Base-by-base conservation (phyloP, 2,797 vertebrate species). In the Eulemur rubriventer region DNA sequence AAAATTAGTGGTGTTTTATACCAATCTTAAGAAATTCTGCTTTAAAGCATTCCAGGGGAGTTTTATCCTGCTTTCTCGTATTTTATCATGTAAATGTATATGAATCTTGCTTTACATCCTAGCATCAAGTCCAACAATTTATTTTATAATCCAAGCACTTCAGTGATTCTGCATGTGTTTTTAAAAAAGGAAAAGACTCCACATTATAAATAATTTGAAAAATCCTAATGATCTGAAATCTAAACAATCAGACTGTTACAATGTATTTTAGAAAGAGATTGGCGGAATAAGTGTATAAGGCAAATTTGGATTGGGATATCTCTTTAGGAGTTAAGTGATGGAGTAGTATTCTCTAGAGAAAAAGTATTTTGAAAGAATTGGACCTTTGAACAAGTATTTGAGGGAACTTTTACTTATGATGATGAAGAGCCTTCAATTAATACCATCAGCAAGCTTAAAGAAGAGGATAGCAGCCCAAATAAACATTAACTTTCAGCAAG, bases 291-390 rank as follows among this genome's bases (percentile, higher is more conserved):
- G 7, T 26, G 0, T 63, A 55, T 52, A 69, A 85, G 33, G 41
- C 22, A 93, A 80, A 48, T 52, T 28, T 72, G 6, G 61, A 78
- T 12, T 48, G 41, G 35, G 7, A 4, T 6, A 30, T 69, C 12
- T 82, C 30, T 61, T 82, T 61, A 85, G 70, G n/a, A 57, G 7
- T 73, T 48, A 43, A 16, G 7, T 30, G 13, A 84, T 1, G 55
- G 9, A 59, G 9, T n/a, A 52, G 55, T 30, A 61, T 9, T 79
- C 69, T 78, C 33, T 81, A 82, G 16, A 17, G 18, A 82, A 91
- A 85, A 72, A 13, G 52, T 8, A 90, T 76, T 94, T 94, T 65
- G 24, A 80, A 94, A 69, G 7, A 93, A 84, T 86, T 63, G 57
- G 63, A 78, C 11, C 24, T 86, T 95, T 75, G 38, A 91, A 55